Base-by-base conservation (phyloP, 2,888 invertebrate genomes). In the Campoplex capitator region DNA sequence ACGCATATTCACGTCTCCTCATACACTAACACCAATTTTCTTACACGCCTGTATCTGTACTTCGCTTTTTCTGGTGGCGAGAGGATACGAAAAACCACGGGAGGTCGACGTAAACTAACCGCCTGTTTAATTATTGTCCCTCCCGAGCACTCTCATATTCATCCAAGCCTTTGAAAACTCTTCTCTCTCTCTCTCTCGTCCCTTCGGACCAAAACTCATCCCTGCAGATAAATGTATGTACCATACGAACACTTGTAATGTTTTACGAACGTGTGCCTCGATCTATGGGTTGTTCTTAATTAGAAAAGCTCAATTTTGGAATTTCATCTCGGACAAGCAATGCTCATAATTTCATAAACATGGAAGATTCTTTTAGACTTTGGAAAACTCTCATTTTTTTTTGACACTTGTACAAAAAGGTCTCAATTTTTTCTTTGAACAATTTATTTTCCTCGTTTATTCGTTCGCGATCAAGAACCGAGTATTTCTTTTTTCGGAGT, bases 81-180 rank as follows among this genome's bases (percentile, higher is more conserved):
- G 88, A 85, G 85, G n/a, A 79, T 87, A 86, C 87, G 88, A 76
- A 88, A 88, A 92, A 91, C 93, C 89, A 84, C 92, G 90, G 93
- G 93, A 79, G 93, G 92, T 92, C 91, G 92, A 92, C 93, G 92
- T 92, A 93, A 93, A 94, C 93, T 93, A 93, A 93, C 94, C 93
- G 92, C 90, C 83, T 90, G 93, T 92, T 94, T 94, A 94, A 93
- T 94, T 94, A 93, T 93, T 93, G 93, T 92, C 93, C 92, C 86
- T 71, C 80, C 84, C 84, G 83, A 76, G 82, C 80, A 85, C 86
- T 88, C 85, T 77, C 86, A 56, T 68, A 77, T 77, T 65, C 78
- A 62, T 73, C 68, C 73, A 28, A 58, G 35, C 56, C 77, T 56
- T 73, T 48, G 56, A 62, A 70, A 74, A 83, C 67, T 82, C 48